Evolutionary conservation across 2,113 vertebrate genomes (phyloP).

Genomic region (Pagrus major): DNA sequence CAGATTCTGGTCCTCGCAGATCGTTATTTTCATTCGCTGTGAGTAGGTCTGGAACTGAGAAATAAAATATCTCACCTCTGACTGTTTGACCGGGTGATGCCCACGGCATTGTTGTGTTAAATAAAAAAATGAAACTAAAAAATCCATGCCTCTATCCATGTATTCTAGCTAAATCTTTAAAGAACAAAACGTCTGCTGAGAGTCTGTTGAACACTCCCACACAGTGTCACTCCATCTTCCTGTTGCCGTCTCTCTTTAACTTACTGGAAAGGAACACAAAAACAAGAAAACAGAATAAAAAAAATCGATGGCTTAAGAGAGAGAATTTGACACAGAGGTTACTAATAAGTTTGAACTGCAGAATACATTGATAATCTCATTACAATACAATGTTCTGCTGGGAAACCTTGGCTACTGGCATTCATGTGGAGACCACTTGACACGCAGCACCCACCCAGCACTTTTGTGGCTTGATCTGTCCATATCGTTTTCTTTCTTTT

Average conservation of each 20-base stretch:
- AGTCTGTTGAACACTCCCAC: neutral
- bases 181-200: neutral
- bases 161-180: neutral
- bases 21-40: neutral
- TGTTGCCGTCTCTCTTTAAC: neutral
- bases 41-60: neutral
- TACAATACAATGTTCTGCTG: no score
- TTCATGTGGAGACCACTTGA: no score
- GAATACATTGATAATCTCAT: no score
- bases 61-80: neutral
- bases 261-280: no score
- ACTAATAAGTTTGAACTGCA: neutral
- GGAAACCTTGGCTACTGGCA: no score
- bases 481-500: no score
- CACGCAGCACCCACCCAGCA: no score
- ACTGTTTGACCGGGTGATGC: slow-evolving; percentile 1
- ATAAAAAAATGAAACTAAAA: no score
- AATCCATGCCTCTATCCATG: neutral
- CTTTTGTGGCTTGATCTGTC: no score
- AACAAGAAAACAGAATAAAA: neutral
- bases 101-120: neutral
- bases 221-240: neutral
- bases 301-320: no score
- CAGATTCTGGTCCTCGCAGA: neutral
- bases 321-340: neutral